Evolutionary conservation across 2,113 vertebrate genomes (phyloP), one percentile per base, ranked within the genome.

Genomic region (Balaeniceps rex): DNA sequence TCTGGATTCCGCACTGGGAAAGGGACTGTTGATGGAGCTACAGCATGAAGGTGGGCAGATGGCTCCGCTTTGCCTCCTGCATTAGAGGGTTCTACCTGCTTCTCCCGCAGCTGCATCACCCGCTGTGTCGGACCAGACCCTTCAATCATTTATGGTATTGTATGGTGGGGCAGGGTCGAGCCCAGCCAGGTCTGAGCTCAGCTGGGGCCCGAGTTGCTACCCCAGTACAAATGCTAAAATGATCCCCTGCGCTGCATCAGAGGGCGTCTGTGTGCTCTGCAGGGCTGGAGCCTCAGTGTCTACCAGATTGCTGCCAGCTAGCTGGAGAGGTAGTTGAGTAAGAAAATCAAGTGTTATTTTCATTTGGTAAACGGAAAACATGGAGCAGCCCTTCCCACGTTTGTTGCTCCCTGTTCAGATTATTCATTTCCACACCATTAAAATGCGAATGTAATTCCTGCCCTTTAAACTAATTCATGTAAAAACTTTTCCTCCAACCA

Each of bases 381-480:
- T 7, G n/a, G 78, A 88, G 49, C 58, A 87, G 72, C 72, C 85
- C 88, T 86, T 96, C 92, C 88, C 88, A 87, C 22, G 6, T 87
- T 92, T 83, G 64, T 83, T 87, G 46, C 90, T 95, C 75, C 54
- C 68, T 54, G 42, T 75, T 94, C 47, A 26, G 90, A 75, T 90
- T 87, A 90, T 93, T 93, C 42, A 87, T 93, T 97, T 97, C 93
- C 92, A 80, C 88, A 55, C 79, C 34, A 75, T 87, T 93, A 93
- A 95, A 88, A 95, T 46, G 42, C 1, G 11, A 95, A 64, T 90
- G 29, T 55, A 84, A 88, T 93, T 86, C 83, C 65, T 60, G 36
- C 88, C 94, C 96, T 97, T 96, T 90, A 88, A 81, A 88, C 64
- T 88, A 91, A 88, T 95, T 93, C 76, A 76, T 57, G 69, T 84